Conservation (phyloP, 2,888 invertebrate species). For the Ptilodon capucinus region DNA sequence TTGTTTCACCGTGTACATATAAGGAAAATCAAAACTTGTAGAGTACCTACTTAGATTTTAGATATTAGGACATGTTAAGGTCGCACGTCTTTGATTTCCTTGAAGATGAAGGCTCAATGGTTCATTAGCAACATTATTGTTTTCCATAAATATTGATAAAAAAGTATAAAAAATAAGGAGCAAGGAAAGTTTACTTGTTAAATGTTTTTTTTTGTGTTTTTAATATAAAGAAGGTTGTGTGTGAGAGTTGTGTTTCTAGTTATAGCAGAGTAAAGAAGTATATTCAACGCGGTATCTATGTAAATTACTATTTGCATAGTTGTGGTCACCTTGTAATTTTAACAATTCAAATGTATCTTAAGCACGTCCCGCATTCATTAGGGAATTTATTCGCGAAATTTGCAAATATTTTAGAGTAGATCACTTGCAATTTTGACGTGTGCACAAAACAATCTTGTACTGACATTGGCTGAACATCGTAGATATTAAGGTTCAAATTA, state of each 20-base stretch:
- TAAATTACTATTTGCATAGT: not conserved
- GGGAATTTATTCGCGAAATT: not conserved
- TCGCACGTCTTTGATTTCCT: not conserved
- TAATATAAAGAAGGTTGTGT: too few species aligned
- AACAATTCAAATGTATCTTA: not conserved
- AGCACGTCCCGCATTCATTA: not conserved
- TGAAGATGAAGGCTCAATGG: too few species aligned
- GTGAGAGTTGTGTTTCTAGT: not conserved
- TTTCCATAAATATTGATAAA: too few species aligned
- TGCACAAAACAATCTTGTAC: too few species aligned
- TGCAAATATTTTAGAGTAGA: too few species aligned
- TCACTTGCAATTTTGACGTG: too few species aligned
- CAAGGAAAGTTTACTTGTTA: too few species aligned
- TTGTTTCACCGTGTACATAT: constrained; percentile 26
- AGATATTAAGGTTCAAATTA: too few species aligned
- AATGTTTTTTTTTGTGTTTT: too few species aligned
- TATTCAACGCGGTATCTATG: not conserved
- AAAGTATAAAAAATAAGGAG: too few species aligned
- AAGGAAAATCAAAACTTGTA: constrained; percentile 15
- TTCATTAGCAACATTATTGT: too few species aligned
- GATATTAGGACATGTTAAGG: constrained; percentile 7
- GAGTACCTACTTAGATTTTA: constrained; percentile 3
- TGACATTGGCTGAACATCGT: too few species aligned
- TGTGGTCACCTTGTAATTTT: not conserved
- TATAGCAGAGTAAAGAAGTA: not conserved